Evolutionary conservation across 2,888 invertebrate genomes (phyloP), one percentile per base, ranked within the genome.

Genomic region (Pristionchus arcanus): DNA sequence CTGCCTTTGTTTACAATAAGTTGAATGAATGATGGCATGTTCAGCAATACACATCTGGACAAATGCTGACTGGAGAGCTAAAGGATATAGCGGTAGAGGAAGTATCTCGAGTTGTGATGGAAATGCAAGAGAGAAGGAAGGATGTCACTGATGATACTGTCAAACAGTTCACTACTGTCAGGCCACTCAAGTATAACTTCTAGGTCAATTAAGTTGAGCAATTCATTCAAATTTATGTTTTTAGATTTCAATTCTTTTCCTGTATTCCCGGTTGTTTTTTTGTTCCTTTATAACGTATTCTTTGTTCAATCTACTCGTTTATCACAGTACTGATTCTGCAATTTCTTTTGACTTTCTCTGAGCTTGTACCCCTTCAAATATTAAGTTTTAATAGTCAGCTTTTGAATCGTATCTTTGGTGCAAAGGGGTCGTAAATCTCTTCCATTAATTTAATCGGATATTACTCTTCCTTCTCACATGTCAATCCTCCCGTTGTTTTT

Each of bases 51-150:
- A 96, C 97, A 85, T 97, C 97, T 92, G 99, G 99, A 3, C 97
- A 97, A 94, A 96, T 99, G 96, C 96, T 99, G 63, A 98, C 98
- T 0, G 99, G 99, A 0, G 97, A 98, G 95, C 96, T 99, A 90
- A 99, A 99, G 96, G 97, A 97, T 95, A 96, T 97, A 92, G 97
- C 98, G 11, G 97, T 98, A 92, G 97, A 90, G 2, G 92, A 97
- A 74, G 96, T 97, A 15, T 59, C 87, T 11, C 68, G 89, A 77
- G 89, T 98, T 91, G 96, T 98, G 0, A 49, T 19, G 55, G 96
- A 97, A 85, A 98, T 98, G 96, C 98, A 98, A 96, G 96, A 97
- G 93, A 96, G 97, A 71, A 96, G 98, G 91, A 97, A 97, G 74
- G 96, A 96, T 92, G 96, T 98, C 88, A 98, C 98, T 0, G 98